phyloP scores from a whole-genome alignment of 2,888 invertebrate genomes.

The Malthinus flaveolus region DNA sequence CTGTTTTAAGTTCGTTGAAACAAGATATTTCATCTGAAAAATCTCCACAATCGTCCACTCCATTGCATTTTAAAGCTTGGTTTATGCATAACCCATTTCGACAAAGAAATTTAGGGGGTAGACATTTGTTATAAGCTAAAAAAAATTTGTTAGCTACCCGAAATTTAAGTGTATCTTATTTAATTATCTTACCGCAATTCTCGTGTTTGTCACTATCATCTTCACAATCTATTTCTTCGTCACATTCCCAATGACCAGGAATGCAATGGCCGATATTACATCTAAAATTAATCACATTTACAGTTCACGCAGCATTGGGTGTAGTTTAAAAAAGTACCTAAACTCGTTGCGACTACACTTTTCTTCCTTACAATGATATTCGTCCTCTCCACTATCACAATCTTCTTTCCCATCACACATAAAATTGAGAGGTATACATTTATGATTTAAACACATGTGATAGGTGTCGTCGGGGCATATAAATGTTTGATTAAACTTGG shows the following conservation, averaged over 20 bases:
- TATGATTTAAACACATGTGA: slow-evolving; percentile 57
- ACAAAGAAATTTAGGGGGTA: slow-evolving; percentile 54
- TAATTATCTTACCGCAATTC: slow-evolving; percentile 55
- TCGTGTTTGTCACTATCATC: slow-evolving; percentile 76
- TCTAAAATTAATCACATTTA: slow-evolving; percentile 52
- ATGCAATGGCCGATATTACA: slow-evolving; percentile 74
- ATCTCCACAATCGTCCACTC: slow-evolving; percentile 62
- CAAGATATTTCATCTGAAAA: slow-evolving; percentile 60
- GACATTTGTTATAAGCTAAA: slow-evolving; percentile 47
- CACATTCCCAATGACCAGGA: slow-evolving; percentile 68
- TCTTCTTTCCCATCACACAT: slow-evolving; percentile 59
- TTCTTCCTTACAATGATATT: slow-evolving; percentile 48
- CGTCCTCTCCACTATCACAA: slow-evolving; percentile 58
- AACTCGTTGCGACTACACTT: slow-evolving; percentile 47
- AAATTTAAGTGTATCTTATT: slow-evolving; percentile 5
- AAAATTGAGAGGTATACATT: slow-evolving; percentile 56
- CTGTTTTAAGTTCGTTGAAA: slow-evolving; percentile 35
- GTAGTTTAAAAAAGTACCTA: slow-evolving; percentile 38
- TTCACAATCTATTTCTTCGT: slow-evolving; percentile 72
- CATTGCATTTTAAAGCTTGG: slow-evolving; percentile 59
- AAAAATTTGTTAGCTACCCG: slow-evolving; percentile 14
- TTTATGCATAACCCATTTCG: slow-evolving; percentile 63
- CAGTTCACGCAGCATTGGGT: neutral
- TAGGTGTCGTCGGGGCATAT: slow-evolving; percentile 55
- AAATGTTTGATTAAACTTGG: slow-evolving; percentile 36